Percentiles rank a stretch among this genome's conserved stretches.
phyloP scores from a whole-genome alignment of 2,888 invertebrate genomes.

The Andrena fulva region DNA sequence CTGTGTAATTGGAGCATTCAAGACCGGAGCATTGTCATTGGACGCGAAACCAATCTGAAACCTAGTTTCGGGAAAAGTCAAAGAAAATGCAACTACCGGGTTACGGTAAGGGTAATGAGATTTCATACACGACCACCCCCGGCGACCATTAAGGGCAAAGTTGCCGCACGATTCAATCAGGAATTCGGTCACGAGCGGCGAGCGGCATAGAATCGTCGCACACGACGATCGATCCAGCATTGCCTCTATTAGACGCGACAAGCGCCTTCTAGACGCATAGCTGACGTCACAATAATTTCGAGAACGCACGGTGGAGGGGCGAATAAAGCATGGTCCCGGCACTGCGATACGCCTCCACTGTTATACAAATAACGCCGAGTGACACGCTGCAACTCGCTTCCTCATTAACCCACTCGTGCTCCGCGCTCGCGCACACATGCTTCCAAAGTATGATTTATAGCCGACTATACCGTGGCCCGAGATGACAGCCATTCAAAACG shows the following conservation, averaged over 20 bases:
- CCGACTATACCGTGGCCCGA: constrained; percentile 20
- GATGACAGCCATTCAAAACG: constrained; percentile 19
- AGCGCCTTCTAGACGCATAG: background rate
- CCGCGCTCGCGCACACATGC: constrained; percentile 25
- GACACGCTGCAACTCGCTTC: constrained; percentile 58
- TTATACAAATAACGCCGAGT: constrained; percentile 43
- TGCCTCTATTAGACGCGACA: background rate
- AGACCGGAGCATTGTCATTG: too few species aligned
- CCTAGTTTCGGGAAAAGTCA: too few species aligned
- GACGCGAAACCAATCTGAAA: too few species aligned
- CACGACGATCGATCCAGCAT: background rate
- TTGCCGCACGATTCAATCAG: background rate
- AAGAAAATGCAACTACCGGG: too few species aligned
- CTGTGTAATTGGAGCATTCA: too few species aligned
- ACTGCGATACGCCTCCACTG: background rate
- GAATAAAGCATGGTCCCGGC: constrained; percentile 2
- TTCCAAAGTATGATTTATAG: constrained; percentile 54
- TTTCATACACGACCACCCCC: background rate
- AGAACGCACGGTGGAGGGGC: constrained; percentile 8
- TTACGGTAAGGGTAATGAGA: too few species aligned
- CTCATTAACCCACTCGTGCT: constrained; percentile 52
- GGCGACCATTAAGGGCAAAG: background rate
- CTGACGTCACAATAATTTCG: constrained; percentile 21
- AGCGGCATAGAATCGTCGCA: too few species aligned
- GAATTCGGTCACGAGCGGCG: constrained; percentile 5